Evolutionary conservation across 2,113 vertebrate genomes (phyloP), one percentile per base, ranked within the genome.

Genomic region (Ceyx margarethae): DNA sequence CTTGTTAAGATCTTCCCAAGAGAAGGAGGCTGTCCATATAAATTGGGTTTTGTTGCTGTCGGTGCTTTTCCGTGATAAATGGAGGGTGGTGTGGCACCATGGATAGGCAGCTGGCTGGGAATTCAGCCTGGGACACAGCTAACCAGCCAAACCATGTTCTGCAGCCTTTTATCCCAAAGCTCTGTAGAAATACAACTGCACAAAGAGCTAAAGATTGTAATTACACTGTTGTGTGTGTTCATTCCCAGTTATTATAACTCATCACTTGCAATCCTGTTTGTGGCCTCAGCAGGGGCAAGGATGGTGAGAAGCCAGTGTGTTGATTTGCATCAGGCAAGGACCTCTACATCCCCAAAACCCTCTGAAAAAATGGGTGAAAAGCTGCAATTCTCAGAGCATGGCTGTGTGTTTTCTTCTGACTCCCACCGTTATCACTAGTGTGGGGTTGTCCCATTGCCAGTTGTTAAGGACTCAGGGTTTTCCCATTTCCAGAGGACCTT

Each of bases 221-320:
- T 68, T 31, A 18, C 28, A 18, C 21, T 65, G 45, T 2, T 42
- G 35, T 43, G 8, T n/a, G 4, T 73, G 85, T 69, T 45, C 42
- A 14, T 66, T 54, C 45, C 42, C 62, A 28, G 21, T 82, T 42
- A 13, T 6, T 83, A 68, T 82, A 82, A 28, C 3, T 20, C n/a
- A 5, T 53, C 0, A 0, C 17, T 8, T 72, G 45, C 37, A 84
- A 5, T 42, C 13, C 35, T 37, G 17, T n/a, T 72, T 0, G 0
- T 62, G 61, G 19, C 22, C 28, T 69, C 37, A 31, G 35, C 1
- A 0, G 76, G 60, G 28, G 3, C 21, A 28, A 2, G 10, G 26
- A 3, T 56, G 64, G 14, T 29, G 51, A 45, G 48, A 81, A 69
- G 37, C 45, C 56, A n/a, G 40, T 14, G 2, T 22, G 48, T 20